Base-by-base conservation (phyloP, 2,888 invertebrate species). In the Andrena haemorrhoa region DNA sequence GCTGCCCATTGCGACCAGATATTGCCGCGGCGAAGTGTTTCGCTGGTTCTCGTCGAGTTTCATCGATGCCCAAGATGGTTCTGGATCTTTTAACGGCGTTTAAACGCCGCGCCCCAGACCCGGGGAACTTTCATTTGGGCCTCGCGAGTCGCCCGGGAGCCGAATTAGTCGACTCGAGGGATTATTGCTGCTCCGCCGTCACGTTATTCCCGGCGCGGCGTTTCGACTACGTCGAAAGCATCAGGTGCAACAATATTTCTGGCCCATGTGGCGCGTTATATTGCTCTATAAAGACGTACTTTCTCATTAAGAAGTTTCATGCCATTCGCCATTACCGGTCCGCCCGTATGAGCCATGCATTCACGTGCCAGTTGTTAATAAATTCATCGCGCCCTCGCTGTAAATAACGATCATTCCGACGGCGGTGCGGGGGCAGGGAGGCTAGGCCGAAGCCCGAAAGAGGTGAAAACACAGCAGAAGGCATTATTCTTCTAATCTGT, bases 301-400 rank as follows among this genome's bases (percentile, higher is more conserved):
- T 85, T 86, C 88, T 88, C 89, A 88, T 90, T 90, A 90, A 87
- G 88, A 88, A 89, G 84, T 89, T 88, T 88, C 89, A 84, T 88
- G 89, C 87, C 87, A 89, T 89, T 86, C 84, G 87, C 85, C 86
- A 82, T 89, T 89, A 89, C 69, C 86, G 78, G 84, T 68, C 5
- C 16, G 23, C 31, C 23, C 83, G 75, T 79, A 78, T 75, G 81
- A 82, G 84, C 83, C 88, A 81, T 87, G 90, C 86, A 85, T 78
- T 89, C 86, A 89, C 88, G 87, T 90, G 89, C 86, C 86, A 83
- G 79, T 82, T 85, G 85, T 89, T 89, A 85, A 90, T 90, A 90
- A 90, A 90, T 89, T 88, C 86, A 83, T 85, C 79, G 86, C 85
- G 75, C 83, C 86, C 81, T 79, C 80, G 83, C 87, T 79, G 81